Base-by-base conservation (phyloP, 2,888 invertebrate species). In the Eupsilia transversa region DNA sequence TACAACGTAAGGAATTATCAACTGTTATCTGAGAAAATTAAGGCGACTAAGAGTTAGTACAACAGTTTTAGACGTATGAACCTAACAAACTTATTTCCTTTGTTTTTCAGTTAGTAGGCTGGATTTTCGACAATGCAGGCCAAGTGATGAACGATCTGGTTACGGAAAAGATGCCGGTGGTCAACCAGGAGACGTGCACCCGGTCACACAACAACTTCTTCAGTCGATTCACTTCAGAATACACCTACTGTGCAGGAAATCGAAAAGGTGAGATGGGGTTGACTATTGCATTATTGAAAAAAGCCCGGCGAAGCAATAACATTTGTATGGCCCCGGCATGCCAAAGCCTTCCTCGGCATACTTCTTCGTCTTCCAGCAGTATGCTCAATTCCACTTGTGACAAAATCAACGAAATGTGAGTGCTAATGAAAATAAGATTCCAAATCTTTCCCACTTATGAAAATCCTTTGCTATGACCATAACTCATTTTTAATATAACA, bases 151-250 rank as follows among this genome's bases (percentile, higher is more conserved):
- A 97, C 80, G 96, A 97, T 75, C 89, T 97, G 61, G 96, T 95
- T n/a, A 92, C 96, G 75, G 97, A 97, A 0, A 95, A 96, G 82
- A 97, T 97, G 97, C 97, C 97, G 0, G 94, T 97, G 23, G 97
- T 97, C 0, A 95, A 96, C 77, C 96, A 96, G 78, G 96, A 96
- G 86, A 97, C 96, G 14, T 97, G 97, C 90, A 94, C 97, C 80
- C 92, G 97, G 73, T 97, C 97, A 0, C 97, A 97, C 90, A 96
- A 96, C 81, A 97, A 97, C 69, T 97, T 97, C 94, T 97, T 97
- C 89, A 96, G 96, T 0, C 92, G 96, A 57, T 97, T 97, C 89
- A 97, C 80, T 33, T 77, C 96, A 0, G 95, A 96, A 6, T 96
- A 94, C 82, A 97, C 97, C 0, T 97, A 91, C 87, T 96, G 96